Base-by-base conservation (phyloP, 1,140 invertebrate species). In the Magallana angulata region DNA sequence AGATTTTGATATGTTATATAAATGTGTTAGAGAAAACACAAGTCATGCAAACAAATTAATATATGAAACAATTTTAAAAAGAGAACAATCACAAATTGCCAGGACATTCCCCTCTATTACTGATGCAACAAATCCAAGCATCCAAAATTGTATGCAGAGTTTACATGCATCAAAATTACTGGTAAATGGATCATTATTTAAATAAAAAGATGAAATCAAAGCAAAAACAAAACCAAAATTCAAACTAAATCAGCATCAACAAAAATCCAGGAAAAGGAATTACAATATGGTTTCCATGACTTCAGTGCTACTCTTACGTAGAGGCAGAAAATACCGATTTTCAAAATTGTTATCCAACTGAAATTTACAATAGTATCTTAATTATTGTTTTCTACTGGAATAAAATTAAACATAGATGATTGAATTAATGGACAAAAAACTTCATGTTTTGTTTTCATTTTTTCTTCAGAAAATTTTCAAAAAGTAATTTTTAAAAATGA, bases 271-370 rank as follows among this genome's bases (percentile, higher is more conserved):
- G 3, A 76, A 76, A 76, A 30, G 9, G 36, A 76, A 76, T 76
- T 76, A 76, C 68, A 76, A 24, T 36, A 76, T 30, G 9, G 68
- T 76, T 76, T 76, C 68, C 68, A 76, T 36, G 24, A 30, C 24
- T 76, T 76, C 68, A 14, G 68, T 76, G 68, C 68, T 76, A 30
- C 24, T 76, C 68, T 76, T 76, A 76, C 68, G 68, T 30, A 76
- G 24, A 30, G 68, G 68, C 4, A 76, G 24, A 76, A 76, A 76
- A 76, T 76, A 76, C 24, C 68, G 68, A 76, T 76, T 76, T 76
- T 76, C 68, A 30, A 76, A 76, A 76, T 30, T 76, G 68, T 76
- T 76, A 76, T 76, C 68, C 68, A 76, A 76, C 68, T 76, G 68
- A 76, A 76, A 76, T 30, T 76, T 24, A 76, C 68, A 76, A 76